phyloP scores from a whole-genome alignment of 2,113 vertebrate genomes.

The Crocuta crocuta region DNA sequence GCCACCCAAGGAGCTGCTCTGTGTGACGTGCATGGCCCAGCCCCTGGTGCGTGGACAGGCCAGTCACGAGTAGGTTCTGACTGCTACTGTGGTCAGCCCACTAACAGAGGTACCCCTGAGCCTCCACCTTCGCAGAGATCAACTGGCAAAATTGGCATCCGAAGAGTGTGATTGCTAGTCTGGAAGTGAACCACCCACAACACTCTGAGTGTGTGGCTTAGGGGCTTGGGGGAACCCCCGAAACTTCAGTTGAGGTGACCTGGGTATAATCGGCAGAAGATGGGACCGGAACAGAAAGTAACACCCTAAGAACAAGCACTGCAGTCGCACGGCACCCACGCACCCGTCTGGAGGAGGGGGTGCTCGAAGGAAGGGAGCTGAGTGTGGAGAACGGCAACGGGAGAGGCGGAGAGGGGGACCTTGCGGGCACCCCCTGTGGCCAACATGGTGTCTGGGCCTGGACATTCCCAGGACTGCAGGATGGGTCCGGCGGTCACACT shows the following conservation, averaged over 20 bases:
- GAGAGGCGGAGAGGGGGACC: background rate
- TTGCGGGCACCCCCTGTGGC: accelerated
- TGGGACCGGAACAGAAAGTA: accelerated
- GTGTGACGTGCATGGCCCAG: too few relatives aligned
- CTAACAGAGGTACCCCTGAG: accelerated
- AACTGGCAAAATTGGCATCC: accelerated
- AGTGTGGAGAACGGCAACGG: background rate
- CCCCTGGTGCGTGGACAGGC: background rate
- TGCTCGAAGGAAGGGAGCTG: background rate
- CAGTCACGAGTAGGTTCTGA: accelerated
- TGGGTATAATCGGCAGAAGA: background rate
- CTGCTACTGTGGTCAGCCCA: background rate
- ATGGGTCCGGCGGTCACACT: accelerated
- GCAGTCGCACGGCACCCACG: accelerated
- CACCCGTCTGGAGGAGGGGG: background rate
- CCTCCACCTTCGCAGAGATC: background rate
- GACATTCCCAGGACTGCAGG: background rate
- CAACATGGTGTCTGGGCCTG: background rate
- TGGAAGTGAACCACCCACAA: too few relatives aligned
- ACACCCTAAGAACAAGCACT: too few relatives aligned
- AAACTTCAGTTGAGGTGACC: background rate
- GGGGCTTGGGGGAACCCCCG: background rate
- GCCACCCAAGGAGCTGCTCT: background rate
- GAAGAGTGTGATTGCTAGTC: background rate
- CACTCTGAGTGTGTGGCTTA: background rate